Conservation (phyloP, 2,797 vertebrate species). For the Labeo calbasu region DNA sequence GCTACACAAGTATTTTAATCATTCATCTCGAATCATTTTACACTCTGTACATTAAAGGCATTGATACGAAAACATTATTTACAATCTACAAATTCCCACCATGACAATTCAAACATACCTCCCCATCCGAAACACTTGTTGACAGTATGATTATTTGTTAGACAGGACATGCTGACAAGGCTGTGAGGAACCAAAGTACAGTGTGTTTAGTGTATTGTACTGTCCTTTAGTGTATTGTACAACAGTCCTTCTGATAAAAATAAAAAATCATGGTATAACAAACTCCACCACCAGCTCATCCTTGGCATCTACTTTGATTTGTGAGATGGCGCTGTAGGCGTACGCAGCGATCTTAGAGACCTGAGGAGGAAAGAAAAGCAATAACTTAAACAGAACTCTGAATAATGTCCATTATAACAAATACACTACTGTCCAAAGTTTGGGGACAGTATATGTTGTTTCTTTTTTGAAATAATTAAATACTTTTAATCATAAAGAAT, state of each 20-base stretch:
- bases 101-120: background rate
- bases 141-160: background rate
- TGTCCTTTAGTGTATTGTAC: background rate
- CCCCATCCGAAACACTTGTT: background rate
- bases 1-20: conserved; percentile 24
- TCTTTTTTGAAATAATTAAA: no score
- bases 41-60: conserved; percentile 73
- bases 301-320: conserved; percentile 96
- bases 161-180: background rate
- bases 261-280: conserved; percentile 87
- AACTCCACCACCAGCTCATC: conserved; percentile 98
- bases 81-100: background rate
- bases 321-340: conserved; percentile 95
- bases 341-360: conserved; percentile 95
- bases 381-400: background rate
- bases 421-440: background rate
- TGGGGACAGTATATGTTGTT: no score
- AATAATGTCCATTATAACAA: background rate
- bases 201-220: no score
- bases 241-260: background rate
- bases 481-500: background rate
- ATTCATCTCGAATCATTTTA: conserved; percentile 20
- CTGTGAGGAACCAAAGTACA: no score
- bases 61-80: conserved; percentile 50
- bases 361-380: conserved; percentile 67